Base-by-base conservation (phyloP, 2,113 vertebrate species). In the Microcebus lehilahytsara region DNA sequence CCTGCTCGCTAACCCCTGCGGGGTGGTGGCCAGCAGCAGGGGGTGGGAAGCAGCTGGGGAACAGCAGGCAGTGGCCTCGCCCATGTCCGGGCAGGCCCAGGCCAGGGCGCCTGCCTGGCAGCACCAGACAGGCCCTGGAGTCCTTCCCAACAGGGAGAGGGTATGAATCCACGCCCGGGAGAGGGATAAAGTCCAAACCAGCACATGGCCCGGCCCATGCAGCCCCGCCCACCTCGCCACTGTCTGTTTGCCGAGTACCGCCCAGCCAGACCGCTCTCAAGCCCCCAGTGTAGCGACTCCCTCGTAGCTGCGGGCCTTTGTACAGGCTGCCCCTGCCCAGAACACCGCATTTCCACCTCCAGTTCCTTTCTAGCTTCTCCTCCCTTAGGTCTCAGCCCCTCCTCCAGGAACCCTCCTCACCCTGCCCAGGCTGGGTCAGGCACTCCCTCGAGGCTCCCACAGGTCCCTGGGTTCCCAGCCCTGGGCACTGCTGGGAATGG, bases 261-360 rank as follows among this genome's bases (percentile, higher is more conserved):
- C 17, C 37, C 16, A 34, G 37, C 10, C 56, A 20, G 53, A 16
- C 34, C 71, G 6, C 37, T 4, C 60, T 3, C 22, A 0, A 25
- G 62, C 9, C 37, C 19, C 89, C 42, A 30, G 3, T 0, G 1
- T 0, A 7, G 69, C 34, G 6, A 34, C n/a, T 67, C 20, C 49
- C 22, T 25, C 32, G 7, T 56, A 58, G 27, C n/a, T 19, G 20
- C 19, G 3, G 46, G n/a, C 6, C 66, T 37, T 17, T 13, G 69
- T 5, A 22, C 20, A 7, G 42, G 62, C 30, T 32, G 51, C 14
- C 40, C 34, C 19, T 2, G 10, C 90, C 66, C 22, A 25, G 40
- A 20, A 25, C 32, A 22, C 60, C 22, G 51, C n/a, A 27, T 0
- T 22, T 8, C 9, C 10, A 19, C n/a, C n/a, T 49, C 69, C 23